Conservation (phyloP, 2,797 vertebrate genomes). For the Argyrosomus regius region DNA sequence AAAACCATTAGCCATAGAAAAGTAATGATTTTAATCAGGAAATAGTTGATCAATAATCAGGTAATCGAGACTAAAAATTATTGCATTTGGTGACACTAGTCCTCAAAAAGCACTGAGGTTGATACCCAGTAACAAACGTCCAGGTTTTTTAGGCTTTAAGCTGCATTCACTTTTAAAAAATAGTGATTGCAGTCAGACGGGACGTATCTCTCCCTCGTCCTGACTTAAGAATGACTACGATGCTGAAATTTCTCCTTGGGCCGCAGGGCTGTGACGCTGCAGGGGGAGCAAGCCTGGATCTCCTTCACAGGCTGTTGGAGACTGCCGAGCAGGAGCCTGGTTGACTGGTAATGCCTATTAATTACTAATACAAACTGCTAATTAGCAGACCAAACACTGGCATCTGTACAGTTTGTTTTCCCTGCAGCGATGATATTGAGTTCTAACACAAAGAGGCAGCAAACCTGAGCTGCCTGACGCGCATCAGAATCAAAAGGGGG, state of each 20-base stretch:
- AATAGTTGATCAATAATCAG: conserved; percentile 17
- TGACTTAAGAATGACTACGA: conserved; percentile 42
- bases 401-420: conserved; percentile 81
- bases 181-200: conserved; percentile 20
- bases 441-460: conserved; percentile 77
- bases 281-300: conserved; percentile 72
- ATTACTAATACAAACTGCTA: conserved; percentile 86
- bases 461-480: conserved; percentile 73
- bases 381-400: conserved; percentile 86
- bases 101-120: conserved; percentile 10
- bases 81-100: neutral
- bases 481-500: conserved; percentile 63
- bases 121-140: neutral
- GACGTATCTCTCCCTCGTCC: conserved; percentile 20
- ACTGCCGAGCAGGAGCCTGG: conserved; percentile 73
- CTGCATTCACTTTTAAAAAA: conserved; percentile 22
- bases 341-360: conserved; percentile 85
- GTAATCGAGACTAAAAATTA: neutral
- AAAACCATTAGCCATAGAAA: neutral
- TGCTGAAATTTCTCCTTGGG: conserved; percentile 60
- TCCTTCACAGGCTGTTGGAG: conserved; percentile 77
- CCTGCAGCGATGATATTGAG: conserved; percentile 79
- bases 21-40: conserved; percentile 17
- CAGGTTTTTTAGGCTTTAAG: conserved; percentile 9
- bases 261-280: conserved; percentile 37